Base-by-base conservation (phyloP, 2,797 vertebrate genomes). In the Tokudaia muenninki region DNA sequence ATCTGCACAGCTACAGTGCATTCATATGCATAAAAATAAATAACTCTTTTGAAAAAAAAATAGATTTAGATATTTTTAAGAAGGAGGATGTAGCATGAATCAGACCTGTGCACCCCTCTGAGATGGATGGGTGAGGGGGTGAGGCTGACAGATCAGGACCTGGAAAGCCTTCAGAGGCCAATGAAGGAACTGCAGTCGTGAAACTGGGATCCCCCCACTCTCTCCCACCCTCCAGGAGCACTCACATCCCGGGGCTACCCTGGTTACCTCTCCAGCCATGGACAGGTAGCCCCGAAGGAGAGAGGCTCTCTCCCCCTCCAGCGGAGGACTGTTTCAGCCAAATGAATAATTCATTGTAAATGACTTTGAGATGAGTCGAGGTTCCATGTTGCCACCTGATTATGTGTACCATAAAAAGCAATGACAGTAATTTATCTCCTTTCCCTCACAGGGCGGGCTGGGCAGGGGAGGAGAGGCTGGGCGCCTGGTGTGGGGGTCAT, bases 271-370 rank as follows among this genome's bases (percentile, higher is more conserved):
- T 55, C 34, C 57, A 50, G 13, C 88, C 29, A 1, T 22, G 19
- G 44, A 90, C 41, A 63, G 74, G 59, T 24, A 52, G 75, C 91
- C 74, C 74, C 61, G 63, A 78, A 78, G 70, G 2, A 47, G 44
- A 89, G 29, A 97, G 81, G 92, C 14, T 4, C 74, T 90, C 94
- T 94, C 91, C 61, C 50, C 96, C 94, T 97, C 83, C 86, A 34
- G 0, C 78, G 74, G 90, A 95, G 96, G 97, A 81, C 61, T 50
- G 96, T 95, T 97, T 96, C 97, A 97, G 97, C 50, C 1, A 6
- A 96, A 98, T 98, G 96, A 98, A 98, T 98, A 98, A 98, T 98
- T 98, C 98, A 98, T 98, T 61, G 96, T 80, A 94, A 98, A 98
- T 96, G 97, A 97, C 98, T 98, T 95, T 96, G 97, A 97, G 97